Evolutionary conservation across 2,113 vertebrate genomes (phyloP).

Genomic region (Grammomys surdaster): DNA sequence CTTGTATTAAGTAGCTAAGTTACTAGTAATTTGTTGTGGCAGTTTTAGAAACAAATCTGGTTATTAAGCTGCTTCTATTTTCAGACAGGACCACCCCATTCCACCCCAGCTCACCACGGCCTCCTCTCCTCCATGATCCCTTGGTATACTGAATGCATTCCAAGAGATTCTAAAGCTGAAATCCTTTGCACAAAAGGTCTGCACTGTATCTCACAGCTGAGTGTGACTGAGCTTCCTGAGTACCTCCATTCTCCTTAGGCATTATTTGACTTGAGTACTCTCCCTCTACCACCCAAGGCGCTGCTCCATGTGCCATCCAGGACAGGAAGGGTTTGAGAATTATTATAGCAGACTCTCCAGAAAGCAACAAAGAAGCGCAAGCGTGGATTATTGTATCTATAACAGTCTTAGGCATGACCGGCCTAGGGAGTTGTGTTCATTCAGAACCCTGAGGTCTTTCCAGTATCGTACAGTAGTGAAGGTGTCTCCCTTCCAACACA

Average conservation of each 20-base stretch:
- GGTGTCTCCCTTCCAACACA: constrained; percentile 23
- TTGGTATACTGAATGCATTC: background rate
- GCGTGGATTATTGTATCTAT: background rate
- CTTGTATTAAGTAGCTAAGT: background rate
- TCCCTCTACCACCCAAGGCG: background rate
- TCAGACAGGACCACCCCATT: background rate
- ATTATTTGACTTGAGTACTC: background rate
- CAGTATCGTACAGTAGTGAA: background rate
- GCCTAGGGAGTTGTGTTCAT: background rate
- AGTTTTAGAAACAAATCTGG: background rate
- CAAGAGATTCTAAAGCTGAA: background rate
- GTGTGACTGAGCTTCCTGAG: background rate
- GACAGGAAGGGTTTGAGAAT: constrained; percentile 10
- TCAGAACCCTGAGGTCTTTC: background rate
- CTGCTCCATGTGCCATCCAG: background rate
- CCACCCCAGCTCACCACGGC: background rate
- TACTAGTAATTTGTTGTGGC: background rate
- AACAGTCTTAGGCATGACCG: constrained; percentile 13
- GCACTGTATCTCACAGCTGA: background rate
- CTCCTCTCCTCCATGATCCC: background rate
- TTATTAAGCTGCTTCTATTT: constrained; percentile 14
- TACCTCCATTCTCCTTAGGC: background rate
- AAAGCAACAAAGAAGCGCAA: constrained; percentile 43
- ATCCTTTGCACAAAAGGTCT: background rate
- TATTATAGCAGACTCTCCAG: background rate